A percentile compares a stretch with the other conserved stretches of the same genome.
phyloP scores from a whole-genome alignment of 2,797 vertebrate species.

The Sternotherus odoratus region DNA sequence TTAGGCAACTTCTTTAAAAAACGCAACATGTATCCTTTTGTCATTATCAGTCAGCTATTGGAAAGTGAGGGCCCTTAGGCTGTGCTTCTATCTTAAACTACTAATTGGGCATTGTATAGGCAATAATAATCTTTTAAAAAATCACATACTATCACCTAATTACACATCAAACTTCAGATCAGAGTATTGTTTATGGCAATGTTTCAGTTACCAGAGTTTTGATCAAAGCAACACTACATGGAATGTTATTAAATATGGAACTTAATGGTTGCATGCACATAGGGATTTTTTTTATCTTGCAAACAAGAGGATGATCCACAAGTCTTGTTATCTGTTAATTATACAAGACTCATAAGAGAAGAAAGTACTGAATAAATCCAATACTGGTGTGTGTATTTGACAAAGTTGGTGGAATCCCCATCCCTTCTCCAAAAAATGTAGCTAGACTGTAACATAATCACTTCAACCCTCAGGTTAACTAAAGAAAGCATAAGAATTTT shows the following conservation, averaged over 20 bases:
- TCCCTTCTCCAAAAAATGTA: no score
- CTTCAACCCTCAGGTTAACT: background rate
- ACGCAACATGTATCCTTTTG: background rate
- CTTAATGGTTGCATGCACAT: conserved; percentile 12
- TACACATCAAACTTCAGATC: conserved; percentile 37
- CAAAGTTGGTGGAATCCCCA: no score
- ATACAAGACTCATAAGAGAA: background rate
- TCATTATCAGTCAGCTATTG: conserved; percentile 8
- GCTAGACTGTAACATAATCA: background rate
- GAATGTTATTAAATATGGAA: conserved; percentile 28
- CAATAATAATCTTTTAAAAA: conserved; percentile 43
- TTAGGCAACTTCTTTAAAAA: conserved; percentile 1
- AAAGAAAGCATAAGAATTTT: background rate
- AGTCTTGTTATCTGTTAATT: background rate
- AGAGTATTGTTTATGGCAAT: conserved; percentile 34
- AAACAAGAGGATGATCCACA: conserved; percentile 47
- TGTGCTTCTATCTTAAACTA: conserved; percentile 19
- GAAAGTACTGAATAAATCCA: background rate
- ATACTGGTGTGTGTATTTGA: no score
- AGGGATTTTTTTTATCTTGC: conserved; percentile 23
- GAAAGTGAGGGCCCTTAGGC: conserved; percentile 39
- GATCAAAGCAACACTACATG: conserved; percentile 54
- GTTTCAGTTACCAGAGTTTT: conserved; percentile 48
- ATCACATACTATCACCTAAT: conserved; percentile 1
- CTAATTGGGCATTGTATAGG: background rate